phyloP scores from a whole-genome alignment of 2,113 vertebrate genomes.

The Coreoperca whiteheadi region DNA sequence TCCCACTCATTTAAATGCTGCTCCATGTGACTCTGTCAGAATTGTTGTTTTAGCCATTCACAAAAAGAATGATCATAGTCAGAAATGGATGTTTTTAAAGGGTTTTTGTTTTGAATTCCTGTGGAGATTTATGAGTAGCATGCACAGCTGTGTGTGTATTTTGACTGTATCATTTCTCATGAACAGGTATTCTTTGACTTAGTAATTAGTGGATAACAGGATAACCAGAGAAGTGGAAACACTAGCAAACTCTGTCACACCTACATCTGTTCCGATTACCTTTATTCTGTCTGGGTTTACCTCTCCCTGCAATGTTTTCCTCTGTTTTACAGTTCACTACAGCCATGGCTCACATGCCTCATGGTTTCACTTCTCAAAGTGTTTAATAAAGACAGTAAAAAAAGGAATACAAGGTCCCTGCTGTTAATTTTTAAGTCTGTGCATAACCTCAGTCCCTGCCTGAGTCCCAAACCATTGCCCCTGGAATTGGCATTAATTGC shows the following conservation, averaged over 20 bases:
- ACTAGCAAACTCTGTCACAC: conserved; percentile 7
- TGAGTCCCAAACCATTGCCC: conserved; percentile 73
- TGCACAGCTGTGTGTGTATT: not conserved
- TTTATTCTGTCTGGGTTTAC: conserved; percentile 17
- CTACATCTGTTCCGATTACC: conserved; percentile 43
- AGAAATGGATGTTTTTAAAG: not conserved
- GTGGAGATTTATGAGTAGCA: conserved; percentile 14
- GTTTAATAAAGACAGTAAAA: conserved; percentile 60
- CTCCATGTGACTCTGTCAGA: conserved; percentile 27
- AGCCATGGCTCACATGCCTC: conserved; percentile 11
- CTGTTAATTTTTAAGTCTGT: conserved; percentile 62
- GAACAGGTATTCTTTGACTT: conserved; percentile 9
- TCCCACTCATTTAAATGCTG: conserved; percentile 49
- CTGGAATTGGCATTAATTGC: conserved; percentile 84
- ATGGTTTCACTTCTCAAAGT: conserved; percentile 56
- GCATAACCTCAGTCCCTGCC: conserved; percentile 58
- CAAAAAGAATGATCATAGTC: not conserved
- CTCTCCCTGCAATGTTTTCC: not conserved
- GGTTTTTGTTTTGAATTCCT: not conserved
- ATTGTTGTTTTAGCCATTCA: conserved; percentile 21
- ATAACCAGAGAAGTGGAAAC: conserved; percentile 3
- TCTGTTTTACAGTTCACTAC: conserved; percentile 35
- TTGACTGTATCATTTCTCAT: not conserved
- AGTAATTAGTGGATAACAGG: not conserved
- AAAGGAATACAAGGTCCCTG: conserved; percentile 54